A percentile compares a stretch with the other conserved stretches of the same genome.
phyloP scores from a whole-genome alignment of 2,888 invertebrate species.

The Tipula lateralis region DNA sequence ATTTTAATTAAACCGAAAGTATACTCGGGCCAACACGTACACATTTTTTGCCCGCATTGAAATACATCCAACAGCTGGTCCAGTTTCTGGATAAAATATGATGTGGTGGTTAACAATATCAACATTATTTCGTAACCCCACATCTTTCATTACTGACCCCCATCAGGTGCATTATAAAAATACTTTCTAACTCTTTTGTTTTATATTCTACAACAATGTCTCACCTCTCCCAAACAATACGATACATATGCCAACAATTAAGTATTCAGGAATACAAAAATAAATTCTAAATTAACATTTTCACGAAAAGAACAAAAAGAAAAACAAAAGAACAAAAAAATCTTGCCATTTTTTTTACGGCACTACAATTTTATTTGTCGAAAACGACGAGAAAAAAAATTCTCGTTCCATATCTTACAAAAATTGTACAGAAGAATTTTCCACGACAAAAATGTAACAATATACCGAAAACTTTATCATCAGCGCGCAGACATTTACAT shows the following conservation, averaged over 20 bases:
- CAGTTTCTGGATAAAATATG: too few species aligned
- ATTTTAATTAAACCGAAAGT: too few species aligned
- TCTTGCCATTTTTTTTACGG: not conserved
- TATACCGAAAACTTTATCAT: not conserved
- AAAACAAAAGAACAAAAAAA: not conserved
- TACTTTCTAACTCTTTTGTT: too few species aligned
- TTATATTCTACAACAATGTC: not conserved
- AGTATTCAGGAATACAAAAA: not conserved
- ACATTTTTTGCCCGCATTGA: too few species aligned
- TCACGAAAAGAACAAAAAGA: not conserved
- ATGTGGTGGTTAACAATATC: too few species aligned
- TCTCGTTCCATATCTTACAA: not conserved
- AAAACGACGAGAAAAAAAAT: not conserved
- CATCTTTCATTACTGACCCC: not conserved
- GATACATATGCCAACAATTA: not conserved
- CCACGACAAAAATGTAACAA: not conserved
- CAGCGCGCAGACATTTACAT: not conserved
- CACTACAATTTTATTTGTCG: not conserved
- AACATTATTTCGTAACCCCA: not conserved
- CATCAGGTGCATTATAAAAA: too few species aligned
- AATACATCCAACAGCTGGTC: too few species aligned
- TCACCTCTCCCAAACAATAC: not conserved
- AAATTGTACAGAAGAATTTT: not conserved
- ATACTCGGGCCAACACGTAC: too few species aligned
- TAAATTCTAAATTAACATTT: not conserved